Evolutionary conservation across 2,113 vertebrate genomes (phyloP), one percentile per base, ranked within the genome.

Genomic region (Chionomys nivalis): DNA sequence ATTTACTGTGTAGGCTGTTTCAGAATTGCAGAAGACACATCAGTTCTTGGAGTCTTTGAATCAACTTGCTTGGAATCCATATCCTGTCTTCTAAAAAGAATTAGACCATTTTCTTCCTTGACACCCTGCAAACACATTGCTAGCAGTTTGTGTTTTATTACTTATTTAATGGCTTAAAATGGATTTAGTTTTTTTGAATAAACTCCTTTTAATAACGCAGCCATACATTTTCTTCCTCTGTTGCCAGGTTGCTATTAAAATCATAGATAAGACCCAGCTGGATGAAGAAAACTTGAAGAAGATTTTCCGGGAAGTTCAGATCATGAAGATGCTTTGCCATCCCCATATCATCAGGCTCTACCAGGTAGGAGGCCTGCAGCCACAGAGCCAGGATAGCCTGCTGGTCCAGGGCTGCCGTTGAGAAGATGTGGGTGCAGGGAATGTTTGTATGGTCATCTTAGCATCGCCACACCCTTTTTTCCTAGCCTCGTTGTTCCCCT

Each of bases 261-360:
- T 99, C 58, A 99, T 99, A 89, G 99, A 99, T 96, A 99, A 99
- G 98, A 99, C 99, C 7, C 99, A 99, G 98, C 98, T 99, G 98
- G 99, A 99, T 55, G 99, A 99, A 58, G 99, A 99, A 98, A 99
- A 99, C 98, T 98, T 99, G 96, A 99, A 99, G 98, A 99, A 99
- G 98, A 99, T 99, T 93, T 99, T 99, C 97, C 98, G 99, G 96
- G 99, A 99, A 98, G 99, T 99, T 83, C 99, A 99, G 98, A 99
- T 99, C 96, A 99, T 99, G 99, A 99, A 99, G 99, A 99, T 99
- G 99, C 99, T 99, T 90, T 99, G 99, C 98, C 99, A 99, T 97
- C 99, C 99, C 0, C 99, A 99, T 90, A 99, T 99, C 98, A 99
- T 99, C 98, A 99, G 99, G 94, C 98, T 99, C 16, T 99, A 99